Evolutionary conservation across 2,888 invertebrate species (phyloP), one percentile per base, ranked within the genome.

Genomic region (Saturnia japonica): DNA sequence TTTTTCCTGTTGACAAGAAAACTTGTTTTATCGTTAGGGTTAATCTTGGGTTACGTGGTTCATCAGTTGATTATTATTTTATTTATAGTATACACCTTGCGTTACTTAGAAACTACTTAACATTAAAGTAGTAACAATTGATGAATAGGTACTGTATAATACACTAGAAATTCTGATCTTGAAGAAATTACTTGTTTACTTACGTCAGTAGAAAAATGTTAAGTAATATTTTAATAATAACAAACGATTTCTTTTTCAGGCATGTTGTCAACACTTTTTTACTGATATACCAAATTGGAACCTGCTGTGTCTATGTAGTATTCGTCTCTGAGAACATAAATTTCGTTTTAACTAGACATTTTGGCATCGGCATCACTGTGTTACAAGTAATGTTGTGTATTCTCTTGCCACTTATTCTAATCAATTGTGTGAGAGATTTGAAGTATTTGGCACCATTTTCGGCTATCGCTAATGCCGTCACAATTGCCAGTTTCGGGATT

Each of bases 221-320:
- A 12, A 43, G 43, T 43, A 43, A 14, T 12, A 43, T 22, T 22
- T 1, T 9, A 54, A 54, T 54, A 40, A 34, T 14, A 45, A 62
- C n/a, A 34, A 19, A 1, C 42, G 40, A 6, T 19, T 40, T 75
- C 74, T 78, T 72, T 88, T 85, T 86, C 93, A 97, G 97, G 71
- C 95, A 96, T 76, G 88, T 96, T 11, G 96, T 96, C 40, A 97
- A 97, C 84, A 90, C 93, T 0, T 97, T 97, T 82, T 93, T 97
- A 4, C 86, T 99, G 75, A 95, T 98, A 70, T 99, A 99, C 81
- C 99, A 99, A 90, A 95, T 99, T 80, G 99, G 99, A 67, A 98
- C 98, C 68, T 99, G 99, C 88, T 99, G 99, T 88, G 99, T 99
- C 1, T 99, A 99, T 89, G 97, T 98, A 34, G 97, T 99, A 0